Evolutionary conservation across 2,113 vertebrate species (phyloP), one percentile per base, ranked within the genome.

Genomic region (Papio anubis): DNA sequence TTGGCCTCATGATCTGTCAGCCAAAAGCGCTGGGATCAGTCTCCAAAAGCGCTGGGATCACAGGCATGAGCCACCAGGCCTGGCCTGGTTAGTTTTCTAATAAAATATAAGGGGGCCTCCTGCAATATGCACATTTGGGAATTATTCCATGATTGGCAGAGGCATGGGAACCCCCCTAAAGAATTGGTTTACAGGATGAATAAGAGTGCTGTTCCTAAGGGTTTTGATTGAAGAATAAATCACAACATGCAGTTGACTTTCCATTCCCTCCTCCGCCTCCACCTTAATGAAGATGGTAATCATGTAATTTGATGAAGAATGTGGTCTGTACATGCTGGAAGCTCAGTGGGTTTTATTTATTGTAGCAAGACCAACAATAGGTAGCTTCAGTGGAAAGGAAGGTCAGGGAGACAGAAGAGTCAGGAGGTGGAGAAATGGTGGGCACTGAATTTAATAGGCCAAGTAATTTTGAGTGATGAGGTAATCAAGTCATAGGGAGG

Each of bases 81-180:
- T 2, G 2, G 27, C 12, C 61, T 32, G 27, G 27, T 64, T 30
- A 64, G 61, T 64, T 64, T 64, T 30, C 61, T 45, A 14, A 75
- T 25, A 30, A 93, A 89, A 2, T n/a, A 6, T 32, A 27, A 52
- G 82, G 59, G 6, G 5, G 16, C 2, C 8, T 40, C 2, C 5
- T n/a, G 16, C 5, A 57, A 73, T 17, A 16, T 70, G 0, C 12
- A 38, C 7, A 40, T 76, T 75, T 92, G 57, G 16, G 4, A 23
- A 79, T 13, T 5, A 17, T 12, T 93, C 32, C 17, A n/a, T 59
- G 38, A 86, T 50, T 70, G 38, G 7, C 18, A 88, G 68, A 43
- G 45, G 1, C 16, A 18, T 83, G 30, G 1, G 2, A 59, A 64
- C 6, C 4, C 1, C 9, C 4, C 9, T 1, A 14, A 55, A 68